Base-by-base conservation (phyloP, 37 sponge, comb jelly and placozoan species). In the Axinella damicornis region DNA sequence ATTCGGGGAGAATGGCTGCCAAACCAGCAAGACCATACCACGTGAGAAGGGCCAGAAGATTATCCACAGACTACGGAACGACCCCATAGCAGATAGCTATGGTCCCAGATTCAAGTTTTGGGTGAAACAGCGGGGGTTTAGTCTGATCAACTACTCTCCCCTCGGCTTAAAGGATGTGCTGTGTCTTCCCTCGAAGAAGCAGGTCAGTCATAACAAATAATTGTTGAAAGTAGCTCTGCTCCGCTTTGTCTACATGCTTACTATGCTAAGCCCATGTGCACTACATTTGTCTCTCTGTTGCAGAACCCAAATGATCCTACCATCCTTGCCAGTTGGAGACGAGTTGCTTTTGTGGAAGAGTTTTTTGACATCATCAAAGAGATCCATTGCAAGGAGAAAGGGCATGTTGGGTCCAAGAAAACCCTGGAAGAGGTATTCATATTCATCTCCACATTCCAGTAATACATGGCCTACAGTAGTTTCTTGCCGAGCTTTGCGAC, bases 291-390 rank as follows among this genome's bases (percentile, higher is more conserved):
- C 46, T 46, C 46, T 46, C 63, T 11, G 5, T 4, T 74, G 52
- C 66, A 78, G 79, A 78, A 78, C 35, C 24, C 33, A 21, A 78
- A 78, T 64, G 79, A 78, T 38, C 35, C 79, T 18, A 78, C 65
- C 25, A 33, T 61, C 27, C 31, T 62, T 11, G 36, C 79, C 28
- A 39, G 37, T 62, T 78, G 79, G 79, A 61, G 79, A 78, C 33
- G 65, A 36, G 79, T 62, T 62, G 77, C 77, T 25, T 76, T 57
- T 54, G 65, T 78, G 12, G 79, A 78, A 34, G 79, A 78, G 46
- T 78, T 65, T 46, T 78, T 32, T 78, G 79, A 78, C 24, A 78
- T 78, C n/a, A 59, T 78, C 25, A 37, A 31, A 22, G 41, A 78
- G 41, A 36, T 78, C 35, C 79, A 78, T 34, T 78, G 65, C 66